Base-by-base conservation (phyloP, 2,888 invertebrate genomes). In the Drosophila diplacantha region DNA sequence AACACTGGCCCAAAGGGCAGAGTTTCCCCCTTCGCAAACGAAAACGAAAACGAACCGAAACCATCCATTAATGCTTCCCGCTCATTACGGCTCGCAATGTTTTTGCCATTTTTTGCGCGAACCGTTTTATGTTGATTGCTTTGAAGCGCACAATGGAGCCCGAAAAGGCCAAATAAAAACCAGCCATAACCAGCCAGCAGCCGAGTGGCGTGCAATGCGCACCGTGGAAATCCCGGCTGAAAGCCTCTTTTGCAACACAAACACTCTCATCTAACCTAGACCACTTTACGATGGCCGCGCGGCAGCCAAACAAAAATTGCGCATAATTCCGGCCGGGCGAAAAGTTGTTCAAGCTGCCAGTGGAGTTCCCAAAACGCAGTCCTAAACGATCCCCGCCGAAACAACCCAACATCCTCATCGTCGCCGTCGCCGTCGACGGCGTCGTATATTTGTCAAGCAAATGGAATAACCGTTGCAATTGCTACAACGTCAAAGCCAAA, bases 401-500 rank as follows among this genome's bases (percentile, higher is more conserved):
- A 20, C 32, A 26, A 12, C 32, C 54, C 55, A n/a, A 57, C 34
- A 43, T 16, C 54, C 43, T 26, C 43, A 43, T 16, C 26, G 20
- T 44, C 54, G 44, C 3, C 49, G 34, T 51, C 51, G 20, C 22
- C 22, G 34, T 26, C 26, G 26, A 26, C 62, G 31, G 37, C 57
- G 47, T 71, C 77, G 82, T 80, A 65, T 79, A 80, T 79, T 79
- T 79, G 78, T 79, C 78, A 82, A 82, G 82, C 81, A 79, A 79
- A 79, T 79, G 78, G 83, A 79, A 79, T 81, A 79, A 77, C 78
- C 83, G 82, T 72, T 82, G 82, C 77, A 71, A 80, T 79, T 77
- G 81, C 78, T 82, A 82, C 74, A 79, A 79, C 78, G 78, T 79
- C 78, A 82, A 82, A 79, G 72, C 78, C 81, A 79, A 82, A 79